Percentiles rank a stretch among this genome's conserved stretches.
phyloP scores from a whole-genome alignment of 2,888 invertebrate genomes.

The Graphium colonna region DNA sequence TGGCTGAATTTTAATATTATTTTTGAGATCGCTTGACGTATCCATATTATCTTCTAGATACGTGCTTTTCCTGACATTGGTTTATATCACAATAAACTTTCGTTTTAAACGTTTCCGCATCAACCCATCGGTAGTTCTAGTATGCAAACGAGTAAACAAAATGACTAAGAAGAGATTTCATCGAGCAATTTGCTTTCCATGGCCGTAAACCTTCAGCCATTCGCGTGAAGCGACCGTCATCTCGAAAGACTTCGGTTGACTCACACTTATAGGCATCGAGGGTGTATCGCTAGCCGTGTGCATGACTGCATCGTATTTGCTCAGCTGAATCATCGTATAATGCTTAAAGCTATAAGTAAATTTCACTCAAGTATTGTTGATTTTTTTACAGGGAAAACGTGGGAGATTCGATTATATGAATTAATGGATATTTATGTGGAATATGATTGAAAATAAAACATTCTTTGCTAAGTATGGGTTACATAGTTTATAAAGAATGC shows the following conservation, averaged over 20 bases:
- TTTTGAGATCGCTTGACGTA: no score
- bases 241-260: slow-evolving; percentile 17
- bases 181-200: slow-evolving; percentile 17
- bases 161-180: slow-evolving; percentile 22
- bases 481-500: no score
- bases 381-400: background rate
- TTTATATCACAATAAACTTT: background rate
- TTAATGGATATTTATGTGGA: background rate
- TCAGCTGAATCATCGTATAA: slow-evolving; percentile 21
- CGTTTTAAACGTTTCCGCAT: background rate
- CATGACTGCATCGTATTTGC: slow-evolving; percentile 23
- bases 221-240: slow-evolving; percentile 14
- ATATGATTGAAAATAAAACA: no score
- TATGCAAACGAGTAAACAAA: slow-evolving; percentile 12
- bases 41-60: no score
- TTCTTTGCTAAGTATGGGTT: no score
- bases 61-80: no score
- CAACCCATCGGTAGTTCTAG: no score
- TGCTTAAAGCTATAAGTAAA: background rate
- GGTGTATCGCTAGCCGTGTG: slow-evolving; percentile 3
- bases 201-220: slow-evolving; percentile 17
- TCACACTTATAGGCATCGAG: slow-evolving; percentile 13
- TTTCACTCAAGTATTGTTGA: background rate
- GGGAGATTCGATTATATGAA: background rate
- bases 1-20: no score